phyloP scores from a whole-genome alignment of 2,113 vertebrate genomes.

The Poecile atricapillus region DNA sequence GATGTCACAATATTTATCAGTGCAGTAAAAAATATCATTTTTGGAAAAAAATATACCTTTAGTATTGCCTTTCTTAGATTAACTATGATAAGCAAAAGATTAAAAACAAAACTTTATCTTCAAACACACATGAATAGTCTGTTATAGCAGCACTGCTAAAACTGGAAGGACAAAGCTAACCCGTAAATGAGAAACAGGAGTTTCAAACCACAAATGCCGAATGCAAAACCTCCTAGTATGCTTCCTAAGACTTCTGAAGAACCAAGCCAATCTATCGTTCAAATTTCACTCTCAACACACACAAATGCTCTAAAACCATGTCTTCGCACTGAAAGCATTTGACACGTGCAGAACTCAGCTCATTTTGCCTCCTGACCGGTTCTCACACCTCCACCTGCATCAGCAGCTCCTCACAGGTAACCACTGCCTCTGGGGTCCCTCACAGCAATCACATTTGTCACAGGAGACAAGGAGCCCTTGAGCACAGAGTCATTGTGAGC shows the following conservation, averaged over 20 bases:
- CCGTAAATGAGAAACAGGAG: constrained; percentile 59
- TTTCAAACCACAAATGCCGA: constrained; percentile 30
- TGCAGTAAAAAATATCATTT: constrained; percentile 81
- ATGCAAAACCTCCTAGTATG: background rate
- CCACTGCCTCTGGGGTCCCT: background rate
- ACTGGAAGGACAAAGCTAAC: constrained; percentile 70
- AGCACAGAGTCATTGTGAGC: accelerated
- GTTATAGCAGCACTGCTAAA: constrained; percentile 74
- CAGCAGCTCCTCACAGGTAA: background rate
- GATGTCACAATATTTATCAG: constrained; percentile 73
- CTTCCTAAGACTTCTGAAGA: constrained; percentile 24
- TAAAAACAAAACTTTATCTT: constrained; percentile 65
- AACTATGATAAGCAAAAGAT: constrained; percentile 74
- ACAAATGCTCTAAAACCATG: background rate
- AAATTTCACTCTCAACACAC: background rate
- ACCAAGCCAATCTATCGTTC: background rate
- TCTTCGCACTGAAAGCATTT: background rate
- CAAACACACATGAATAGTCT: constrained; percentile 59
- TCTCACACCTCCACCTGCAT: background rate
- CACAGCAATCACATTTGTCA: background rate
- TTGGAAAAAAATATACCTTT: constrained; percentile 78
- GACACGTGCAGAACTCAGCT: background rate
- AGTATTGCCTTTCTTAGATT: constrained; percentile 82
- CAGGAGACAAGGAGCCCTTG: background rate
- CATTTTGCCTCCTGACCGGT: background rate